Conservation (phyloP, 2,797 vertebrate genomes). For the Microctenopoma stevenorrisi region DNA sequence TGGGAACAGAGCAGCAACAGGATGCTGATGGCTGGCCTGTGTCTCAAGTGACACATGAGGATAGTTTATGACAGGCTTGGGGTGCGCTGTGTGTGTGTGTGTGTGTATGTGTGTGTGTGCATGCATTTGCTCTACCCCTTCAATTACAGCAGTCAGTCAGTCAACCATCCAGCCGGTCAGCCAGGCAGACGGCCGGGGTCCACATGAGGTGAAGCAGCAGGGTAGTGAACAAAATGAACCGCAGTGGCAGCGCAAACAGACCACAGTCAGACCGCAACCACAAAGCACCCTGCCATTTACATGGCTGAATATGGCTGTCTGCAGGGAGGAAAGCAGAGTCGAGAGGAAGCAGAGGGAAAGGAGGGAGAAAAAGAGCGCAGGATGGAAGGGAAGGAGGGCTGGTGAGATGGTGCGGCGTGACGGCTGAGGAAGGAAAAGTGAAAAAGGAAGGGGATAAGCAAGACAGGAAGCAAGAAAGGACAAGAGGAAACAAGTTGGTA, state of each 20-base stretch:
- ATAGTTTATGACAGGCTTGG: conserved; percentile 58
- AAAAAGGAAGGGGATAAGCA: neutral
- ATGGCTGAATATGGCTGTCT: conserved; percentile 54
- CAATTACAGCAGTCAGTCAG: conserved; percentile 60
- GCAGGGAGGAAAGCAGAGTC: conserved; percentile 20
- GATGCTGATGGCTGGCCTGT: conserved; percentile 33
- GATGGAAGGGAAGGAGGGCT: neutral
- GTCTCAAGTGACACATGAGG: conserved; percentile 36
- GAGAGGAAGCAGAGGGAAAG: conserved; percentile 1
- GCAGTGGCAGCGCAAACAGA: conserved; percentile 72
- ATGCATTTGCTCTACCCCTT: conserved; percentile 37
- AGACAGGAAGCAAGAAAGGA: conserved; percentile 8
- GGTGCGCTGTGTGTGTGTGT: conserved; percentile 28
- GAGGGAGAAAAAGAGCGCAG: conserved; percentile 1
- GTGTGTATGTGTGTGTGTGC: conserved; percentile 17
- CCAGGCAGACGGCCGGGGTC: conserved; percentile 48
- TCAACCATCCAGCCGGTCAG: conserved; percentile 22
- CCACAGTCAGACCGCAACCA: conserved; percentile 77
- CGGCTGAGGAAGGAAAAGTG: neutral
- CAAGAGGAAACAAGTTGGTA: conserved; percentile 7
- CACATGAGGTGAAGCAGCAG: conserved; percentile 62
- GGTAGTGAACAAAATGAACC: conserved; percentile 69
- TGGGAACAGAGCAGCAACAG: conserved; percentile 18
- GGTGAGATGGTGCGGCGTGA: neutral
- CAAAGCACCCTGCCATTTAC: conserved; percentile 71